Base-by-base conservation (phyloP, 2,797 vertebrate genomes). In the Silurus aristotelis region DNA sequence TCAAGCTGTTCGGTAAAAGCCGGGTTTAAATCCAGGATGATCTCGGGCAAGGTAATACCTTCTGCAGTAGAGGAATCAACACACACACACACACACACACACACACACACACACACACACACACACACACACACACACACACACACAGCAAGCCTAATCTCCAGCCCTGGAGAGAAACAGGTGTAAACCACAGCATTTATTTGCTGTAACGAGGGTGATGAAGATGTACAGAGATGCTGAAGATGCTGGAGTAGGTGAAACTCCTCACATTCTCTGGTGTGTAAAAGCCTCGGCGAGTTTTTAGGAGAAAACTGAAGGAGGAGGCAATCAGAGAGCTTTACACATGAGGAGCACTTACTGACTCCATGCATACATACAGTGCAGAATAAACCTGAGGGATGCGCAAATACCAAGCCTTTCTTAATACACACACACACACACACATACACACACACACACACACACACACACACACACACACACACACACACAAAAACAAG, bases 161-260 rank as follows among this genome's bases (percentile, higher is more conserved):
- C 46, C n/a, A 12, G n/a, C 2, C 58, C 38, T 20, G n/a, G 71
- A 20, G 71, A 20, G 17, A 83, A 64, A 27, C 38, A 27, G 82
- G 20, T 72, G 81, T 83, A 75, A 75, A 75, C 25, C 27, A 56
- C 60, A 61, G 56, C n/a, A 19, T 27, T 60, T 73, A 38, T 27
- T 73, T 14, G 10, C 68, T 73, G 48, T 76, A 73, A 63, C n/a
- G 17, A 61, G 20, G 46, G 81, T 73, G 81, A 73, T 63, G 70
- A 83, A 83, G 81, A 83, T 83, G 81, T 38, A 61, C 38, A 46
- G 68, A 46, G 68, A 77, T 67, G 83, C 68, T 43, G 63, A 58
- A 46, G 68, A 77, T 67, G 83, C 68, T 43, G 73, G 19, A 66
- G 27, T 13, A 31, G 71, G 22, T 46, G 13, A 73, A 83, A 75